A percentile compares a stretch with the other conserved stretches of the same genome.
These are phyloP conservation scores for Aelia acuminata DNA, from an alignment of 2,888 invertebrate genomes.

Conservation along the genomic window DNA sequence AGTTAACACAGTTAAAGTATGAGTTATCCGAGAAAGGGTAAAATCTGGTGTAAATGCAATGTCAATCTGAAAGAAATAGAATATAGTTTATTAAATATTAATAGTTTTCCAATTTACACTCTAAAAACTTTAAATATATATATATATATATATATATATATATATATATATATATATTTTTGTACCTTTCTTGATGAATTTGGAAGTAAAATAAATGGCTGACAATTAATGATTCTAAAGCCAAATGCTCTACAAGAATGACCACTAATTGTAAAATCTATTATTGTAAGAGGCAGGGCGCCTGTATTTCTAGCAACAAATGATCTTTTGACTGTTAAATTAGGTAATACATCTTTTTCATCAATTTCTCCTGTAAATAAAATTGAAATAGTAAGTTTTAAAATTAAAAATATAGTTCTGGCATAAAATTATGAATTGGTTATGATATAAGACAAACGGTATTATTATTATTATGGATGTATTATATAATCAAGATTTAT, in stretches of 20 bases:
- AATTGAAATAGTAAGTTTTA: background rate
- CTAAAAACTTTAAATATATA: background rate
- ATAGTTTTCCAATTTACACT: background rate
- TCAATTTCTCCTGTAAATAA: slow-evolving; percentile 59
- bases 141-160: background rate
- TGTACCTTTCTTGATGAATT: slow-evolving; percentile 76
- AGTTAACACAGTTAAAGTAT: slow-evolving; percentile 76
- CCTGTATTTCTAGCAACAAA: slow-evolving; percentile 94
- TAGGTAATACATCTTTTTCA: slow-evolving; percentile 61
- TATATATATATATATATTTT: background rate
- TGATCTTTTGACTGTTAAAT: slow-evolving; percentile 82
- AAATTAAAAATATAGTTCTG: background rate
- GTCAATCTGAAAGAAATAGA: slow-evolving; percentile 73
- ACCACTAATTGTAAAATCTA: slow-evolving; percentile 78
- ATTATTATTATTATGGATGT: no score
- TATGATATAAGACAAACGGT: no score
- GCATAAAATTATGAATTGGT: background rate
- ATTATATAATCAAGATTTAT: no score
- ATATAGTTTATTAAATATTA: background rate
- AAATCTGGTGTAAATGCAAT: slow-evolving; percentile 92
- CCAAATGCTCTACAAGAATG: slow-evolving; percentile 83
- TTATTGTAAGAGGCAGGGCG: slow-evolving; percentile 84
- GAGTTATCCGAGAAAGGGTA: slow-evolving; percentile 81
- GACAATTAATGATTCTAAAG: slow-evolving; percentile 83
- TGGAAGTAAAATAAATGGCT: slow-evolving; percentile 78